Base-by-base conservation (phyloP, 2,888 invertebrate species). In the Periphyllus acericola region DNA sequence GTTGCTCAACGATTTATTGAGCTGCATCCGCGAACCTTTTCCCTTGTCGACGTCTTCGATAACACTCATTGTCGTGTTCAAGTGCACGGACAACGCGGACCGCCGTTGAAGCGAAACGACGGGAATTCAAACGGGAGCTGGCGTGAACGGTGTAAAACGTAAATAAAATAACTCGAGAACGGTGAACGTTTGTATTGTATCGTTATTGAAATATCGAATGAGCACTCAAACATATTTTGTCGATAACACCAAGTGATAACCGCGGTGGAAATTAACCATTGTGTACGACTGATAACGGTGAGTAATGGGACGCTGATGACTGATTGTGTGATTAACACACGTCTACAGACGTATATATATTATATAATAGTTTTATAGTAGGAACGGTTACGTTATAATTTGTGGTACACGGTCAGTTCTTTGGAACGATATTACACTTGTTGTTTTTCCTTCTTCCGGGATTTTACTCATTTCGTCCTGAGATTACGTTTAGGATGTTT, bases 1-100 rank as follows among this genome's bases (percentile, higher is more conserved):
- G n/a, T 87, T 93, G 96, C 96, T 92, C 95, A 96, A 92, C 94
- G 94, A 90, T 94, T 94, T 91, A 94, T 94, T 91, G 94, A 94
- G 52, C 83, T 91, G 94, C 55, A 74, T 78, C 80, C 87, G 80
- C n/a, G 87, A 74, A 9, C 74, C 87, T 74, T 87, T 87, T 81
- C 46, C 80, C 40, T 87, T 80, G n/a, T 32, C 74, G 5, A 60
- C 60, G 17, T 19, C 32, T 74, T 87, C 87, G 2, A 74, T 87
- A 74, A 72, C 80, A 46, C 81, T 87, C 87, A 87, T 87, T 32
- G 40, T 80, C 11, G 46, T 9, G 46, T 9, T 9, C 46, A 36
- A 21, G 29, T 25, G 1, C 34, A 46, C 32, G 4, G 36, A 21
- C 19, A n/a, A 29, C 76, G 21, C 46, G n/a, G 3, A 76, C 40